Conservation (phyloP, 2,888 invertebrate genomes). For the Galeopsomyia nigrocyanea region DNA sequence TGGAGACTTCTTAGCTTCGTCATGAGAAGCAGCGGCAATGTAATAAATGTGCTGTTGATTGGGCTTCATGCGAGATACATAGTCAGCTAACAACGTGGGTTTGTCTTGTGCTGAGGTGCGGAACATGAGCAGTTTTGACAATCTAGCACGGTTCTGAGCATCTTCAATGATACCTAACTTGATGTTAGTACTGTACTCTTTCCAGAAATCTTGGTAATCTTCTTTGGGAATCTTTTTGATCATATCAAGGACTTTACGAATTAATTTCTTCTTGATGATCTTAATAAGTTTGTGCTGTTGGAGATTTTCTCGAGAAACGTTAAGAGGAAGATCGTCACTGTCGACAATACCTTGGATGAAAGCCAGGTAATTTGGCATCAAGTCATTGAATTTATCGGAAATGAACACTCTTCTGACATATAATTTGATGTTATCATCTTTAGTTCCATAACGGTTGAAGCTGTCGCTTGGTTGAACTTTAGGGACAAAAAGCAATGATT, state of each 20-base stretch:
- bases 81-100: slow-evolving; percentile 86
- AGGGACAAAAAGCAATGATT: slow-evolving; percentile 94
- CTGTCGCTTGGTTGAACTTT: slow-evolving; percentile 91
- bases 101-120: slow-evolving; percentile 80
- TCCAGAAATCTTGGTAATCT: slow-evolving; percentile 96
- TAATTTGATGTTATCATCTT: slow-evolving; percentile 94
- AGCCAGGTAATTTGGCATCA: slow-evolving; percentile 97
- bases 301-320: slow-evolving; percentile 97
- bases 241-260: slow-evolving; percentile 98
- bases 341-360: slow-evolving; percentile 98
- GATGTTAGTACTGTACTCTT: slow-evolving; percentile 98
- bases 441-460: slow-evolving; percentile 96
- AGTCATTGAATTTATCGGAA: slow-evolving; percentile 99
- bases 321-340: slow-evolving; percentile 97
- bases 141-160: slow-evolving; percentile 93
- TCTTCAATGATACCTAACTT: slow-evolving; percentile 98
- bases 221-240: slow-evolving; percentile 94
- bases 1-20: slow-evolving; percentile 91
- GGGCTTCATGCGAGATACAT: slow-evolving; percentile 95
- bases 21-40: slow-evolving; percentile 90
- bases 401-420: slow-evolving; percentile 99
- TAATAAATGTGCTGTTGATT: slow-evolving; percentile 96
- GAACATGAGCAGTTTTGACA: slow-evolving; percentile 95
- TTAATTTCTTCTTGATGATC: slow-evolving; percentile 98
- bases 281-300: slow-evolving; percentile 99